phyloP scores from a whole-genome alignment of 2,113 vertebrate species.

The Serinus canaria region DNA sequence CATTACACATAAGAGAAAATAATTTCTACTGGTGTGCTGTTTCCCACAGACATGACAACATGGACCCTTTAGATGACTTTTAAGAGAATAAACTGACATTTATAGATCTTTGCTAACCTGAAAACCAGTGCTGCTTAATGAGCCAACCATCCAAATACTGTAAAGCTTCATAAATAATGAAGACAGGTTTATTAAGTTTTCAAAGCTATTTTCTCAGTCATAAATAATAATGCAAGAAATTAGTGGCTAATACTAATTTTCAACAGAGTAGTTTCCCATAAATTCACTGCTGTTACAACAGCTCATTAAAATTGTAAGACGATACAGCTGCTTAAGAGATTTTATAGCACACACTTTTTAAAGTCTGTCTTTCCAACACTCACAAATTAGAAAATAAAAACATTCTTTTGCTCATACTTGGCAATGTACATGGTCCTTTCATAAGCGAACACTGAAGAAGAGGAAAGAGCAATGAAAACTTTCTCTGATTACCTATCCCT shows the following conservation, averaged over 20 bases:
- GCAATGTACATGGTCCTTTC: not conserved
- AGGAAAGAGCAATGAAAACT: not conserved
- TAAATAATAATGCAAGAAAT: constrained; percentile 44
- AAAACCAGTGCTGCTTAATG: constrained; percentile 20
- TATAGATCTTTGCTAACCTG: not conserved
- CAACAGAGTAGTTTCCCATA: constrained; percentile 1
- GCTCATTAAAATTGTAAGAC: constrained; percentile 14
- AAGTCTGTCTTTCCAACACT: not conserved
- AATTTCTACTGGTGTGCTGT: not conserved
- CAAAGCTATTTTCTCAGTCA: constrained; percentile 22
- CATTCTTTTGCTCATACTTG: not conserved
- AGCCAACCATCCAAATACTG: constrained; percentile 5
- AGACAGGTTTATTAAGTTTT: constrained; percentile 29
- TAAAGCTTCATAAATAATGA: constrained; percentile 25
- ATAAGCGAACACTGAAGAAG: not conserved
- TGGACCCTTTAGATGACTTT: not conserved
- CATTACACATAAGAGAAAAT: not conserved
- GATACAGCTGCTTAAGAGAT: not conserved
- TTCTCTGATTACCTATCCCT: fast-evolving
- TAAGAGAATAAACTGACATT: constrained; percentile 10
- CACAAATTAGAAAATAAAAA: not conserved
- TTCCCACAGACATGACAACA: not conserved
- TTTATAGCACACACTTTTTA: not conserved
- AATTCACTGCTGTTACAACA: constrained; percentile 6
- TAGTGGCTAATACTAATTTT: constrained; percentile 18